Conservation (phyloP, 1,140 invertebrate species). For the Leptoteleia sp. region DNA sequence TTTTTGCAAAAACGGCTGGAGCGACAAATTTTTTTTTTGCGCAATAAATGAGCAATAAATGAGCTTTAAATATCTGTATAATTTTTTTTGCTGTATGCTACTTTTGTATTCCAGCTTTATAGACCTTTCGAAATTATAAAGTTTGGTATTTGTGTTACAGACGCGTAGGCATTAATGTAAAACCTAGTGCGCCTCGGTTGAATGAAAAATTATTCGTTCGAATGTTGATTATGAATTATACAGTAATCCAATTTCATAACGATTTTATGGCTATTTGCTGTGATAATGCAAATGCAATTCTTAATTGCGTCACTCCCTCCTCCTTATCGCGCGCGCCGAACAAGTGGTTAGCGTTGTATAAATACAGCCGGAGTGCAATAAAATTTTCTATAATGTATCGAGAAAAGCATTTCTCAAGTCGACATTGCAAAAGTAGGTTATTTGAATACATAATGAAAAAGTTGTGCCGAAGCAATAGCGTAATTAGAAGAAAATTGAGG, state of each 20-base stretch:
- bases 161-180: no score
- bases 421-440: conserved; percentile 52
- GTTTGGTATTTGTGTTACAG: no score
- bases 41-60: no score
- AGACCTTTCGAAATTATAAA: no score
- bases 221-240: conserved; percentile 7
- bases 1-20: no score
- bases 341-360: conserved; percentile 1
- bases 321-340: background rate
- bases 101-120: no score
- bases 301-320: conserved; percentile 19
- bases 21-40: no score
- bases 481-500: conserved; percentile 50
- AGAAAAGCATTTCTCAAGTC: conserved; percentile 42
- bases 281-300: conserved; percentile 23
- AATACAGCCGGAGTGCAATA: conserved; percentile 9
- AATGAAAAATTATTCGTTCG: no score
- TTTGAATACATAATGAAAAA: conserved; percentile 54
- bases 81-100: no score
- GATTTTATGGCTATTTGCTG: conserved; percentile 19
- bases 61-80: no score
- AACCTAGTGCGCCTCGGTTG: no score
- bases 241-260: conserved; percentile 12
- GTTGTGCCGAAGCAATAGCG: conserved; percentile 22
- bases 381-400: conserved; percentile 42